Conservation (phyloP, 2,888 invertebrate genomes). For the Cheilosia vulpina region DNA sequence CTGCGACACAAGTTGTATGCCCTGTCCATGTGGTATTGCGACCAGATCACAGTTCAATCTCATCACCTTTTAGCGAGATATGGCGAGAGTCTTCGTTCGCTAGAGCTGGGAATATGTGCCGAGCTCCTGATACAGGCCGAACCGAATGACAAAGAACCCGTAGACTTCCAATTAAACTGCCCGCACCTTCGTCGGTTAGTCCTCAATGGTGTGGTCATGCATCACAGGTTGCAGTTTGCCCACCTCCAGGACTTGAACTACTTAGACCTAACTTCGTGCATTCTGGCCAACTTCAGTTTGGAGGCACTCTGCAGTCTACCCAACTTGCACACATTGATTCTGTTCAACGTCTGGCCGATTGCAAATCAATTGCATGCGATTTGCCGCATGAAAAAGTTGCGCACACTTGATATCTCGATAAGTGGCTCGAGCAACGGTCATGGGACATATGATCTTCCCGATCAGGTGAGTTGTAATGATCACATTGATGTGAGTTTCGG, state of each 20-base stretch:
- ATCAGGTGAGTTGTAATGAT: conserved; percentile 84
- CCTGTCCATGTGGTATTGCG: conserved; percentile 90
- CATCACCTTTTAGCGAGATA: conserved; percentile 88
- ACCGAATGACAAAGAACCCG: conserved; percentile 84
- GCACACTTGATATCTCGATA: conserved; percentile 94
- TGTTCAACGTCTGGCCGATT: conserved; percentile 90
- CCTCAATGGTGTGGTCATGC: conserved; percentile 82
- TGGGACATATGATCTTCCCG: conserved; percentile 90
- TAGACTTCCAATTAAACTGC: conserved; percentile 86
- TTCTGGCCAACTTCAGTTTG: conserved; percentile 82
- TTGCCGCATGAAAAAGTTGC: conserved; percentile 85
- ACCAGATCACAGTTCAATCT: conserved; percentile 86
- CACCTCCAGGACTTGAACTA: conserved; percentile 81
- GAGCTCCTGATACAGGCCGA: conserved; percentile 85
- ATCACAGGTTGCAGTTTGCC: conserved; percentile 81
- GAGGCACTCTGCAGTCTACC: conserved; percentile 86
- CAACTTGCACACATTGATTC: conserved; percentile 89
- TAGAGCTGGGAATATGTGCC: conserved; percentile 89
- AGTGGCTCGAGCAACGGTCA: conserved; percentile 86
- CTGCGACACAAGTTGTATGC: conserved; percentile 90
- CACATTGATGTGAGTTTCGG: neutral
- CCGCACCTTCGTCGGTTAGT: conserved; percentile 82
- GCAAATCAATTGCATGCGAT: conserved; percentile 86
- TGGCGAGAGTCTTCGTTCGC: conserved; percentile 88
- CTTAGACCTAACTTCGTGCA: conserved; percentile 82